Evolutionary conservation across 1,140 invertebrate species (phyloP), one percentile per base, ranked within the genome.

Genomic region (Ladona fulva): DNA sequence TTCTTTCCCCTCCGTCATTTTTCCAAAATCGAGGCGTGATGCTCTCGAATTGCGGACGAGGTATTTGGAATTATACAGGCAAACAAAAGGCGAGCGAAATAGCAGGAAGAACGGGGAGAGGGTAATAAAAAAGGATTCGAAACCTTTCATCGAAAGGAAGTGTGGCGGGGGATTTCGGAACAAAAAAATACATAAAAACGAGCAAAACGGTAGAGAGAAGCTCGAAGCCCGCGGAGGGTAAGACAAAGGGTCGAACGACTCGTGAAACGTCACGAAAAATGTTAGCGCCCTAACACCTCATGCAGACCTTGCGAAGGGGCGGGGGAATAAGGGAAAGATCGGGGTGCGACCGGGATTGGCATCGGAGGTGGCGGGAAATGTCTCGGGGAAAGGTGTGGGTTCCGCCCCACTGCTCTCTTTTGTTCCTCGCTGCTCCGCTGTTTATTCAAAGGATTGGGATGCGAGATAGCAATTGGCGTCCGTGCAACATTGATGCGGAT

Each of bases 401-500:
- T 66, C 44, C 52, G 52, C 52, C 3, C 5, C n/a, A 12, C 52
- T 66, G 52, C 52, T 66, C n/a, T 16, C 52, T 66, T 66, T 66
- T 66, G 52, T 66, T 12, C 1, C 52, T 52, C 44, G 44, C 44
- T 52, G 10, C 44, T 52, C 44, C 10, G 19, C 44, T 52, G 44
- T 66, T 66, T 66, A 66, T 66, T 66, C 52, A 66, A 66, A 66
- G 52, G 52, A 52, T 52, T 52, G 10, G 44, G 44, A 52, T 52
- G 44, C 44, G 44, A 66, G 52, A 37, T 37, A 66, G 52, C 52
- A 66, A 66, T 66, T 66, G 52, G 52, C 52, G 52, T 66, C 52
- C 52, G 52, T 12, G 12, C 52, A 6, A 66, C 52, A 66, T 66
- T 66, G 52, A 66, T 66, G 52, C 19, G 44, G 44, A 52, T 52